Percentiles rank a stretch among this genome's conserved stretches.
phyloP scores from a whole-genome alignment of 2,797 vertebrate genomes.

The Melanotaenia parkinsoni region DNA sequence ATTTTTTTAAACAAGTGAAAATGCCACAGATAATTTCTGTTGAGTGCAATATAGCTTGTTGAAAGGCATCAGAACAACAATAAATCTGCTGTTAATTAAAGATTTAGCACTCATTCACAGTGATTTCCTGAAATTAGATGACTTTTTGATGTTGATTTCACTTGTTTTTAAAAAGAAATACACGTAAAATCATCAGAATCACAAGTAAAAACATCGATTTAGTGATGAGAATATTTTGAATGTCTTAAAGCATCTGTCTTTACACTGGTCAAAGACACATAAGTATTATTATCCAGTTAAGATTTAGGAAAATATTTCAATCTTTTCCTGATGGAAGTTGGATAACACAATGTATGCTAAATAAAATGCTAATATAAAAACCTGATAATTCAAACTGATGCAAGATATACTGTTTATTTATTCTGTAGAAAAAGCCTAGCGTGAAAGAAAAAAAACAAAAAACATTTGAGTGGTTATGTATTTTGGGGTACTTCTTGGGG shows the following conservation, averaged over 20 bases:
- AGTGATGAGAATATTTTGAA: constrained; percentile 3
- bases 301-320: neutral
- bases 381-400: neutral
- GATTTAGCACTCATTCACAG: neutral
- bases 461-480: neutral
- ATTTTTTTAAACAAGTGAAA: constrained; percentile 21
- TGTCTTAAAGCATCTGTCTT: neutral
- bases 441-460: neutral
- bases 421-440: neutral
- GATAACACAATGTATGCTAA: neutral
- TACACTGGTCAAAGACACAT: neutral
- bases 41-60: neutral
- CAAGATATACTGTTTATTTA: neutral
- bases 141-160: constrained; percentile 6
- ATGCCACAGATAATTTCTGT: neutral
- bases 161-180: constrained; percentile 19
- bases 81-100: neutral
- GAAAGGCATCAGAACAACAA: neutral
- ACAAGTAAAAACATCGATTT: neutral
- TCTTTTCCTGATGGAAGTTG: neutral
- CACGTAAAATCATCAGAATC: constrained; percentile 12
- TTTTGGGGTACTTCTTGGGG: neutral
- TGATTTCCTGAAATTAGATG: neutral
- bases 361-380: neutral
- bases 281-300: neutral